Base-by-base conservation (phyloP, 2,797 vertebrate species). In the Mormyrus proboscirostris region DNA sequence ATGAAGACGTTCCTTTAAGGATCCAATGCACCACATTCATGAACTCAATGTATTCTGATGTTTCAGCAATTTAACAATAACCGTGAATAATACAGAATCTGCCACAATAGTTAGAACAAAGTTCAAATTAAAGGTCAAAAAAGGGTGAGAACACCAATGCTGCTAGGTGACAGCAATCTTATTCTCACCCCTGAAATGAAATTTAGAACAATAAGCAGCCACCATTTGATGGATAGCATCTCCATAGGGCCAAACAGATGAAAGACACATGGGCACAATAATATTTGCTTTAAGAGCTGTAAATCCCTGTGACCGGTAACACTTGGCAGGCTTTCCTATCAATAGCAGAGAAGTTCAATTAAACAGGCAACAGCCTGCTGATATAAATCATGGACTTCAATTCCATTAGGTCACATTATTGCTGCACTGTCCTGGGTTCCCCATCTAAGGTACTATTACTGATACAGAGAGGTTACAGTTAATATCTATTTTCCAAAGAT, bases 201-300 rank as follows among this genome's bases (percentile, higher is more conserved):
- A 41, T 76, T 82, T 82, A 82, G 41, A 82, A 82, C 41, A 82
- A 82, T 82, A 82, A 82, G 76, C 76, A 82, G 76, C 41, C 41
- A 10, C 19, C 49, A 25, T 85, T 85, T 85, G 83, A 85, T 29
- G n/a, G 22, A 85, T 53, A 50, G 22, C 76, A 47, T 82, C 19
- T 82, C 47, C 7, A 1, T 47, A n/a, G 16, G 8, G 76, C 76
- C 29, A 44, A 82, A 44, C 16, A 82, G 41, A n/a, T 47, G 41
- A 79, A 79, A 79, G 73, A 82, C 83, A 50, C 83, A 50, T 53
- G 44, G 83, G 83, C 22, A 50, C 47, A 51, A 51, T 51, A 85
- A 85, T 50, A 85, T 85, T 53, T 85, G n/a, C 47, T 85, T 51
- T 51, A 85, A 51, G 22, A 85, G 83, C 83, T 85, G 83, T 22